Percentiles rank a stretch among this genome's conserved stretches.
Conservation (phyloP, 2,888 invertebrate species). For the Himalopsyche anomala region DNA sequence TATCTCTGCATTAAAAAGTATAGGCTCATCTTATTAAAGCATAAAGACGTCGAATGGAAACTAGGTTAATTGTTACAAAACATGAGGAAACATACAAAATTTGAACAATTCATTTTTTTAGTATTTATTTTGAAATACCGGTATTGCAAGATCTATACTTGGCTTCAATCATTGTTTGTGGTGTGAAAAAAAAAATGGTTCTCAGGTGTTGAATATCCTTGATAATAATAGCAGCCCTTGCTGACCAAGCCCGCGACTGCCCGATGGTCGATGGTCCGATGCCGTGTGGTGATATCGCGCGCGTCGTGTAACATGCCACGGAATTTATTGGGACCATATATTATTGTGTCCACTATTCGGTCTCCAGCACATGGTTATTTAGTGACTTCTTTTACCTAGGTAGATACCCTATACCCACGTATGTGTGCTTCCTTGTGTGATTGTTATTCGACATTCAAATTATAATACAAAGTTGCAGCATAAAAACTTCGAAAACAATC, state of each 20-base stretch:
- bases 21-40: too few species aligned
- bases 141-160: too few species aligned
- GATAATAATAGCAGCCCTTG: background rate
- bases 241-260: background rate
- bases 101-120: too few species aligned
- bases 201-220: background rate
- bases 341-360: conserved; percentile 59
- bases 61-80: too few species aligned
- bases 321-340: conserved; percentile 64
- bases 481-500: background rate
- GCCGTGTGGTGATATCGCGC: conserved; percentile 55
- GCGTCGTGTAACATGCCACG: conserved; percentile 60
- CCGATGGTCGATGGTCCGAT: conserved; percentile 38
- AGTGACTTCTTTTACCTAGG: conserved; percentile 36
- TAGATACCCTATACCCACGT: conserved; percentile 10
- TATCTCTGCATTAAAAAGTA: too few species aligned
- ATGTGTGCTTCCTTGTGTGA: background rate
- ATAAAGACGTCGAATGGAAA: too few species aligned
- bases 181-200: background rate
- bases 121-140: too few species aligned
- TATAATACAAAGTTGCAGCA: conserved; percentile 22
- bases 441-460: conserved; percentile 6
- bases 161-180: background rate
- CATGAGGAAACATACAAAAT: too few species aligned
- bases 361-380: conserved; percentile 41